Conservation (phyloP, 2,797 vertebrate species). For the Ispidina picta region DNA sequence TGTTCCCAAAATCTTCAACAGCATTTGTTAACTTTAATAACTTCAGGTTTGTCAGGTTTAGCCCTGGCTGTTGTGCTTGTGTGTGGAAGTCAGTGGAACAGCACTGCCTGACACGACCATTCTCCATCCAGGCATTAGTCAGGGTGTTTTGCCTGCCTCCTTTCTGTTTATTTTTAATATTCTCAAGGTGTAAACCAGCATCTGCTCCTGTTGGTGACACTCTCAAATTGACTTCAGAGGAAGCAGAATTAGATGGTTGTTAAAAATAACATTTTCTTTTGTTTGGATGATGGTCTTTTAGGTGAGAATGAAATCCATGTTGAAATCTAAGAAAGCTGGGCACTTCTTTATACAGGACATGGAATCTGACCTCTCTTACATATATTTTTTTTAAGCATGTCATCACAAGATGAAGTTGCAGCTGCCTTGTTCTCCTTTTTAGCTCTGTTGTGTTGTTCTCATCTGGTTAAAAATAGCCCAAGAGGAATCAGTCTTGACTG, state of each 20-base stretch:
- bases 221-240: slow-evolving; percentile 51
- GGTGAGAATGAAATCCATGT: not conserved
- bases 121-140: not conserved
- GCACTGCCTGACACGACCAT: not conserved
- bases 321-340: not conserved
- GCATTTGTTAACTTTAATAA: not conserved
- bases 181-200: slow-evolving; percentile 25
- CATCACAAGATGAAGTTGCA: slow-evolving; percentile 48
- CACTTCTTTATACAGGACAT: not conserved
- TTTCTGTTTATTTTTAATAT: slow-evolving; percentile 68
- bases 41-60: slow-evolving; percentile 57
- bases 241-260: slow-evolving; percentile 23
- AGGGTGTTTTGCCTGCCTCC: slow-evolving; percentile 21
- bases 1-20: not conserved
- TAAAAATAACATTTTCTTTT: slow-evolving; percentile 37
- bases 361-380: not conserved
- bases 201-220: not conserved
- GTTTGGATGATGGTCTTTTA: not conserved
- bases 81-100: not conserved
- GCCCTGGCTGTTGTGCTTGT: not conserved
- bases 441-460: slow-evolving; percentile 31
- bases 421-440: slow-evolving; percentile 53
- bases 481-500: slow-evolving; percentile 64
- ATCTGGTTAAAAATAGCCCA: slow-evolving; percentile 65
- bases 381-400: not conserved